Conservation (phyloP, 2,113 vertebrate species). For the Trochalopteron elliotii region DNA sequence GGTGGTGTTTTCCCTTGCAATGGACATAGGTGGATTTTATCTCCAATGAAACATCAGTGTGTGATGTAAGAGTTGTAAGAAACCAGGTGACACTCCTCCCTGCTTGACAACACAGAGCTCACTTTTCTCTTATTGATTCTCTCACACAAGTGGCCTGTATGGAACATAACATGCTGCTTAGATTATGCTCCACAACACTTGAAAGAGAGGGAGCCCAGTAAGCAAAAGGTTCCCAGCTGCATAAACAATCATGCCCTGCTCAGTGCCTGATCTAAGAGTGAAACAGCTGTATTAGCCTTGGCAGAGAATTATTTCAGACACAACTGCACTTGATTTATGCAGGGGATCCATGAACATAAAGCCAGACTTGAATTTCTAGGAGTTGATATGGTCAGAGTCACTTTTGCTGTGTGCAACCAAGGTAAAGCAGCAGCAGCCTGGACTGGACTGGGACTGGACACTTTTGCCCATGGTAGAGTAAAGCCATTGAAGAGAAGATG, state of each 20-base stretch:
- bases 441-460: not conserved
- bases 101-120: conserved; percentile 13
- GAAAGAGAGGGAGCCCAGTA: conserved; percentile 3
- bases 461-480: not conserved
- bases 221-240: conserved; percentile 53
- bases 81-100: not conserved
- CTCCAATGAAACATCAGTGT: not conserved
- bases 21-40: not conserved
- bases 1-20: not conserved
- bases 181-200: conserved; percentile 1
- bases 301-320: conserved; percentile 46
- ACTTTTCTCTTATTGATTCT: conserved; percentile 55
- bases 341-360: not conserved
- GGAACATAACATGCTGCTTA: conserved; percentile 38
- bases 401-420: not conserved
- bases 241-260: conserved; percentile 47
- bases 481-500: not conserved
- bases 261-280: conserved; percentile 5
- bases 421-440: not conserved
- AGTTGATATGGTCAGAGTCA: not conserved
- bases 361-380: not conserved
- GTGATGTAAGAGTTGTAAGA: not conserved
- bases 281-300: conserved; percentile 64
- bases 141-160: not conserved
- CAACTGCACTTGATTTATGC: not conserved